phyloP scores from a whole-genome alignment of 2,888 invertebrate genomes.

The Lypha dubia region DNA sequence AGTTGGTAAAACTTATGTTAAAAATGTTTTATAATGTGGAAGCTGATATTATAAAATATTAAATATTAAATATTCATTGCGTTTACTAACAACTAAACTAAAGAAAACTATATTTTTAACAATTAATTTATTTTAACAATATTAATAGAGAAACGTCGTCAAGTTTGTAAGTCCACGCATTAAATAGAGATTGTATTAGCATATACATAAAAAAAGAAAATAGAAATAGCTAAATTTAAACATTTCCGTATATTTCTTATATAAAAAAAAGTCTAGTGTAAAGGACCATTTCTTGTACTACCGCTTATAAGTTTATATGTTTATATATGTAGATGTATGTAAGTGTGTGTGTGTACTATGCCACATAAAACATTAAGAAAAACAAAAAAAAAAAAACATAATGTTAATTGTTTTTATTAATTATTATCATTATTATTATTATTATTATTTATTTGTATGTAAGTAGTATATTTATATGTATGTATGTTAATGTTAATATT shows the following conservation, averaged over 20 bases:
- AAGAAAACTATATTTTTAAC: constrained; percentile 52
- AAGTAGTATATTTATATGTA: constrained; percentile 41
- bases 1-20: constrained; percentile 38
- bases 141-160: constrained; percentile 47
- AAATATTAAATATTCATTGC: constrained; percentile 50
- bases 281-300: constrained; percentile 1
- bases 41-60: constrained; percentile 58
- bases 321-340: not conserved
- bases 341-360: constrained; percentile 26
- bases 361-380: constrained; percentile 63
- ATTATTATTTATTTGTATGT: constrained; percentile 39
- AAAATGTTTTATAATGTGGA: constrained; percentile 60
- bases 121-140: constrained; percentile 29
- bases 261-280: constrained; percentile 29
- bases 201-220: not conserved
- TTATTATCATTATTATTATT: constrained; percentile 52
- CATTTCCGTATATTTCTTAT: constrained; percentile 1
- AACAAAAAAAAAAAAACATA: constrained; percentile 44
- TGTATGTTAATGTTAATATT: constrained; percentile 58
- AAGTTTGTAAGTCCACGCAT: constrained; percentile 45
- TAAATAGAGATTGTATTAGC: constrained; percentile 49
- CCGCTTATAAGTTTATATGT: not conserved
- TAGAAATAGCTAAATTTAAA: not conserved
- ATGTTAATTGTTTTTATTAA: constrained; percentile 61
- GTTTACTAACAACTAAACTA: constrained; percentile 44